A percentile compares a stretch with the other conserved stretches of the same genome.
These are phyloP conservation scores for Carlito syrichta DNA, from an alignment of 2,113 vertebrate species.

Conservation along the genomic window DNA sequence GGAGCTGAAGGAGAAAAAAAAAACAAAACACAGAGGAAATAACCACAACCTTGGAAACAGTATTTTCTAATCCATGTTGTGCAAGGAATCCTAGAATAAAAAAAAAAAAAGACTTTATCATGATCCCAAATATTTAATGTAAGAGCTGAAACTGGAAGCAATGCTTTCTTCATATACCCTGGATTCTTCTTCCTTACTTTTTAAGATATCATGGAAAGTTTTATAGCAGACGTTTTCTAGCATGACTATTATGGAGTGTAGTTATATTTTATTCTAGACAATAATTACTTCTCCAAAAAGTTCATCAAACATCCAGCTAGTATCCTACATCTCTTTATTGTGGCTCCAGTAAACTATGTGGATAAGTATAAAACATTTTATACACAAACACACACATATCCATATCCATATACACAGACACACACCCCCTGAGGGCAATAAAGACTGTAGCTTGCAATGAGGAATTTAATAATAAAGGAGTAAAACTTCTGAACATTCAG, in stretches of 20 bases:
- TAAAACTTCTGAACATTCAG: conserved; percentile 57
- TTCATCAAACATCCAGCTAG: neutral
- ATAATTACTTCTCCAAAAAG: neutral
- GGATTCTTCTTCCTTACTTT: neutral
- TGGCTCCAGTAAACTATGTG: neutral
- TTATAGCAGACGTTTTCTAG: neutral
- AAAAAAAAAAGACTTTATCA: neutral
- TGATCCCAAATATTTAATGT: neutral
- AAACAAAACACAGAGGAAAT: neutral
- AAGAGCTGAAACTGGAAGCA: neutral
- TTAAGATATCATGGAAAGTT: neutral
- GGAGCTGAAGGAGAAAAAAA: neutral
- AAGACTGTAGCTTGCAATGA: conserved; percentile 36
- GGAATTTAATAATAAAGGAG: conserved; percentile 63
- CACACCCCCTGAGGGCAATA: neutral
- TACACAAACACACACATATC: neutral
- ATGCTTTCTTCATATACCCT: neutral
- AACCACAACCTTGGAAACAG: neutral
- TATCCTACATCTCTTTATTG: neutral
- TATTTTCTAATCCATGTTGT: neutral
- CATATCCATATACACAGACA: neutral
- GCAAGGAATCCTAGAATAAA: neutral
- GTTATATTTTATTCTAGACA: neutral
- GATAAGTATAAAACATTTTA: neutral
- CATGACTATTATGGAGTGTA: neutral